Base-by-base conservation (phyloP, 2,888 invertebrate species). In the Julus scandinavius region DNA sequence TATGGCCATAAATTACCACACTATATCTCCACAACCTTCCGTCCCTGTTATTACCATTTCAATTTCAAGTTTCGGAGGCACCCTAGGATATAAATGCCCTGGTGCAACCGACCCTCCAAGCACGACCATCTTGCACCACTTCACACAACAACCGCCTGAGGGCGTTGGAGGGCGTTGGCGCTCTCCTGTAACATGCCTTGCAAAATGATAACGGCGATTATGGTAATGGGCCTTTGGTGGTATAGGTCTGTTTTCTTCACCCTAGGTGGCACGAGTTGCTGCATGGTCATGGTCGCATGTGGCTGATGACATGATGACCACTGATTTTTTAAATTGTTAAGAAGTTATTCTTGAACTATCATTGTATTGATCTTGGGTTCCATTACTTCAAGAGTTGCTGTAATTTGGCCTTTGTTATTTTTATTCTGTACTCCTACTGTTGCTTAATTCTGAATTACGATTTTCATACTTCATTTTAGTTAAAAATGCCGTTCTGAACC, bases 21-120 rank as follows among this genome's bases (percentile, higher is more conserved):
- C 3, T 63, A n/a, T 63, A 63, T 63, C 63, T 63, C 72, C 20
- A 72, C 72, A 72, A 29, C 72, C 72, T 72, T 72, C 72, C 72
- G 29, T 72, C 72, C 29, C 72, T 72, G 72, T 72, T 72, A 72
- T 72, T 72, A 72, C 72, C 72, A 72, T 72, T 72, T 72, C 72
- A 72, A 72, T 72, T 72, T 72, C 72, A 20, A 72, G 7, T 72
- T 29, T 29, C 72, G 72, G 29, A 72, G 72, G 29, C 72, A 29
- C 20, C 72, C 29, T 17, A n/a, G n/a, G 58, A n/a, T 4, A 17
- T 58, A 58, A n/a, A 17, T 58, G 58, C 58, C 58, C 58, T n/a
- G 4, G 17, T 17, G 58, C 54, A 54, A 5, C 41, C 41, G 41
- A 45, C 41, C 41, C 41, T 45, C 6, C 41, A 5, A 5, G 41